These are phyloP conservation scores for Dunckerocampus dactyliophorus DNA, from an alignment of 2,113 vertebrate species.

Conservation along the genomic window DNA sequence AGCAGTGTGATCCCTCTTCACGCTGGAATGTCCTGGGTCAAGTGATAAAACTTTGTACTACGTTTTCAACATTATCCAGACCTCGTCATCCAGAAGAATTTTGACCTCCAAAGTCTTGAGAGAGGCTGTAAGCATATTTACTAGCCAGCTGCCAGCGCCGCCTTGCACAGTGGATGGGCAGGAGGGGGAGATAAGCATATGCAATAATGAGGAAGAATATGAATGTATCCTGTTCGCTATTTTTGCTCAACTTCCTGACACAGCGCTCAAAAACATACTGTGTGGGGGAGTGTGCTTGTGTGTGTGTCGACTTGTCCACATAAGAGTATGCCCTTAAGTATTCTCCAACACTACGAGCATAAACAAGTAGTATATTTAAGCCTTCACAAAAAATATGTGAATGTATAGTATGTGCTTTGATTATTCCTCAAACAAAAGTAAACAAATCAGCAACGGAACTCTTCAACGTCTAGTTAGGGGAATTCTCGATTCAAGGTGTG, in stretches of 20 bases:
- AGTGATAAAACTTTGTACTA: conserved; percentile 13
- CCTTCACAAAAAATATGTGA: conserved; percentile 3
- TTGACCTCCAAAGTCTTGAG: neutral
- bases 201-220: conserved; percentile 43
- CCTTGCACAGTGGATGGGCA: conserved; percentile 53
- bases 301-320: too few relatives aligned
- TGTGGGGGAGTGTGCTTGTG: neutral
- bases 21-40: conserved; percentile 1
- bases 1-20: neutral
- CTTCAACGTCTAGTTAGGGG: neutral
- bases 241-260: conserved; percentile 65
- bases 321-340: neutral
- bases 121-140: conserved; percentile 31
- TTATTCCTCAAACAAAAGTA: neutral
- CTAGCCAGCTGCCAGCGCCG: conserved; percentile 26
- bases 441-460: too few relatives aligned
- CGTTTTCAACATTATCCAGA: conserved; percentile 12
- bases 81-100: conserved; percentile 1
- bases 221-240: conserved; percentile 52
- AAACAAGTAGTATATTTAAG: conserved; percentile 10
- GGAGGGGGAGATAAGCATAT: conserved; percentile 36
- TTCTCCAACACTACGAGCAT: neutral
- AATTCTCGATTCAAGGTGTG: neutral
- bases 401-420: too few relatives aligned
- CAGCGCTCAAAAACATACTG: conserved; percentile 18